Evolutionary conservation across 2,113 vertebrate genomes (phyloP).

Genomic region (Siniperca chuatsi): DNA sequence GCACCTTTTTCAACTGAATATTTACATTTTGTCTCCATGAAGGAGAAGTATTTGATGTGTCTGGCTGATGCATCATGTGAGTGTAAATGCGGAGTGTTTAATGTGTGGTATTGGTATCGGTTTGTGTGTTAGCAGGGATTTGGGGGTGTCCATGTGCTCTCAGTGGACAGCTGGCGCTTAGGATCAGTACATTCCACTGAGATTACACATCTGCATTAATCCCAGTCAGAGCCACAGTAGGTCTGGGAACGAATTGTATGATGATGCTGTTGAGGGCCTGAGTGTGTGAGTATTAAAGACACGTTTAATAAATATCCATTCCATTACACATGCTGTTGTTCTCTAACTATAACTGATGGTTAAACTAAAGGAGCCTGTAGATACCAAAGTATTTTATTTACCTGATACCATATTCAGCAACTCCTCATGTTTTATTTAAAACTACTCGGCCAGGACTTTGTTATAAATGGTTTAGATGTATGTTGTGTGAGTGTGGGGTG

Average conservation of each 20-base stretch:
- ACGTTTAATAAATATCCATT: slow-evolving; percentile 46
- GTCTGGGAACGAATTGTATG: slow-evolving; percentile 67
- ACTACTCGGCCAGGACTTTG: neutral
- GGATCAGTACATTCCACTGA: slow-evolving; percentile 74
- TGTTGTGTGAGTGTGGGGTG: neutral
- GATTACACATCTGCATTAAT: slow-evolving; percentile 83
- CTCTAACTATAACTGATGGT: neutral
- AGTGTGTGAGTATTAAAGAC: slow-evolving; percentile 26
- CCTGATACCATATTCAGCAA: neutral
- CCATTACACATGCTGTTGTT: slow-evolving; percentile 14
- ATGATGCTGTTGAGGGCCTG: slow-evolving; percentile 50
- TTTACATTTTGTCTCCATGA: slow-evolving; percentile 11
- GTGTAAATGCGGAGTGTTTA: slow-evolving; percentile 16
- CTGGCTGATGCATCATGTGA: slow-evolving; percentile 16
- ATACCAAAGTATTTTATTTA: neutral
- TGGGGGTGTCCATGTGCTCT: slow-evolving; percentile 42
- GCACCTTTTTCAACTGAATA: slow-evolving; percentile 23
- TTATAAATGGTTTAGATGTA: neutral
- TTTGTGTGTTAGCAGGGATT: slow-evolving; percentile 46
- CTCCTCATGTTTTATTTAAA: neutral
- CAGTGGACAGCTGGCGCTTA: slow-evolving; percentile 67
- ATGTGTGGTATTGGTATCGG: slow-evolving; percentile 13
- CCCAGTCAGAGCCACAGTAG: slow-evolving; percentile 62
- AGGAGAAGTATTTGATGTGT: neutral
- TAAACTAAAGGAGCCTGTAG: neutral